phyloP scores from a whole-genome alignment of 2,888 invertebrate genomes.

The Carcina quercana region DNA sequence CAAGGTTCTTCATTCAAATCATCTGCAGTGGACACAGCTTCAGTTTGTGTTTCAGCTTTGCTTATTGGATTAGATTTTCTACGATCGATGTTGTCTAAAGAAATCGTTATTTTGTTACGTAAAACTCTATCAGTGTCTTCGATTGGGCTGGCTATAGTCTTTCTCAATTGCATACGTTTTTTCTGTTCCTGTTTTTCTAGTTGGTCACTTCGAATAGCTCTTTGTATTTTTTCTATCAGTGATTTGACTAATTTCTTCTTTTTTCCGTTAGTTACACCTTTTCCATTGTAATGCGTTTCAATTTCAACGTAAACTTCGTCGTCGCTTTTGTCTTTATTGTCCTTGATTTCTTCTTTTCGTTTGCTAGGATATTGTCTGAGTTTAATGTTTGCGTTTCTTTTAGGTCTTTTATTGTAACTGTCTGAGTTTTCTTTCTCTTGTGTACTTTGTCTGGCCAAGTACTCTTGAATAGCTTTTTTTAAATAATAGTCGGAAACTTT shows the following conservation, averaged over 20 bases:
- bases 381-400: conserved; percentile 45
- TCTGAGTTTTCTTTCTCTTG: no score
- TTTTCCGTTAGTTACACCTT: conserved; percentile 48
- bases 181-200: conserved; percentile 22
- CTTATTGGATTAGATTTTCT: conserved; percentile 42
- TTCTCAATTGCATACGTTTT: conserved; percentile 33
- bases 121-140: conserved; percentile 16
- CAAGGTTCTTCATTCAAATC: conserved; percentile 31
- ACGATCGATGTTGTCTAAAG: conserved; percentile 22
- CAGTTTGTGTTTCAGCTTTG: conserved; percentile 24
- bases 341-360: conserved; percentile 16
- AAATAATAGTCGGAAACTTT: neutral
- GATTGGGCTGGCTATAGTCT: conserved; percentile 45
- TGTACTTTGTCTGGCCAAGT: no score
- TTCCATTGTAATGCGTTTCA: conserved; percentile 59
- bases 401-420: conserved; percentile 29
- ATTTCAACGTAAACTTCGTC: conserved; percentile 62
- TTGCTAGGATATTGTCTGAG: conserved; percentile 23
- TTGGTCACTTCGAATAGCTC: conserved; percentile 42
- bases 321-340: conserved; percentile 29
- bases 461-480: no score
- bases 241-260: conserved; percentile 48
- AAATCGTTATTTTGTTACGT: conserved; percentile 22
- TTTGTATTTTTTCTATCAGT: conserved; percentile 54
- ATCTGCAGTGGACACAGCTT: conserved; percentile 19